phyloP scores from a whole-genome alignment of 2,888 invertebrate genomes.

The Itoplectis maculator region DNA sequence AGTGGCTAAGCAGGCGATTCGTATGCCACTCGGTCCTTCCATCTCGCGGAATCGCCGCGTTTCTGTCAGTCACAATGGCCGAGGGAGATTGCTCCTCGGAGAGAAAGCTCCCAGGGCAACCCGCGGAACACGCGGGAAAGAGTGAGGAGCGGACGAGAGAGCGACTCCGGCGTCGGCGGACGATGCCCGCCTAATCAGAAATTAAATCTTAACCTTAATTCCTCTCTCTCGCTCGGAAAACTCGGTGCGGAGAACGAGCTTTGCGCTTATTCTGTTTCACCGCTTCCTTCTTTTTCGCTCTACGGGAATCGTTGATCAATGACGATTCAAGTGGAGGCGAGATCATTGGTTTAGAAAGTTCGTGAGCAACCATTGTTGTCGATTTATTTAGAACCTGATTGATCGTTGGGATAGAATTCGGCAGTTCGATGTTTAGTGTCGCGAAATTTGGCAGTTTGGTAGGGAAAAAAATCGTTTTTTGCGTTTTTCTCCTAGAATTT shows the following conservation, averaged over 20 bases:
- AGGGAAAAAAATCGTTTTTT: too few relatives aligned
- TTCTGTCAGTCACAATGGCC: constrained; percentile 84
- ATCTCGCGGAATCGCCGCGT: constrained; percentile 81
- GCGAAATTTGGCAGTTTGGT: too few relatives aligned
- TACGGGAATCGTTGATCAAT: constrained; percentile 70
- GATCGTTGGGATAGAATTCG: neutral
- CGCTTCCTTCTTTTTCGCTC: constrained; percentile 3
- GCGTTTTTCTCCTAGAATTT: too few relatives aligned
- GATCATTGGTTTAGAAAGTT: too few relatives aligned
- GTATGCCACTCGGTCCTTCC: constrained; percentile 83
- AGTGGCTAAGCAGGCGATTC: constrained; percentile 81
- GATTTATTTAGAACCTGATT: too few relatives aligned
- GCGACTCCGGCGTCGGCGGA: constrained; percentile 43
- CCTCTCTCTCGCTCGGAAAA: constrained; percentile 50
- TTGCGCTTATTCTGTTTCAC: constrained; percentile 5
- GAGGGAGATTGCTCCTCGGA: constrained; percentile 79
- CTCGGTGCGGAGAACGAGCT: constrained; percentile 21
- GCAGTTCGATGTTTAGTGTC: neutral
- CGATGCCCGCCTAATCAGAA: constrained; percentile 81
- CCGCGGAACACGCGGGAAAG: constrained; percentile 26
- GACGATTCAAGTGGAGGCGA: neutral
- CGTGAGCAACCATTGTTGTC: too few relatives aligned
- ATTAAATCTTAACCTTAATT: constrained; percentile 84
- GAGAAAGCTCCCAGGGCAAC: constrained; percentile 69
- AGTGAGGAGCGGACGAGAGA: constrained; percentile 27